Evolutionary conservation across 2,113 vertebrate species (phyloP).

Genomic region (Spizaetus ornatus): DNA sequence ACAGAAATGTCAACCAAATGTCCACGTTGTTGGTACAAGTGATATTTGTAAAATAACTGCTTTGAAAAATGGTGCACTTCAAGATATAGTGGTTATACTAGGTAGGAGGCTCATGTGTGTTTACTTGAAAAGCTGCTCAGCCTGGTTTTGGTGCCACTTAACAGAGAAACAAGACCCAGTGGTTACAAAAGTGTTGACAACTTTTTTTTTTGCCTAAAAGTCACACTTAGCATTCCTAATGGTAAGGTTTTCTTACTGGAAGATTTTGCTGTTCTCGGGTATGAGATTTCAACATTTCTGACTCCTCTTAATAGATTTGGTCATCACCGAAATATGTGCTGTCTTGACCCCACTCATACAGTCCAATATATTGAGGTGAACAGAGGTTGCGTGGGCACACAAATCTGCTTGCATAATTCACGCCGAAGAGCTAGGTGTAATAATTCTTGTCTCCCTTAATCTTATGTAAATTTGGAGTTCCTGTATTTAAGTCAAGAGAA

Average conservation of each 20-base stretch:
- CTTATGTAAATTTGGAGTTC: not conserved
- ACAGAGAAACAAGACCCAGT: not conserved
- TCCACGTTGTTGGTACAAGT: not conserved
- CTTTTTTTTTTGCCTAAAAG: not conserved
- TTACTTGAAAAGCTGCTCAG: not conserved
- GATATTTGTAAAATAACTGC: not conserved
- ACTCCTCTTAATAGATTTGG: too few relatives aligned
- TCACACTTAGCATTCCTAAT: not conserved
- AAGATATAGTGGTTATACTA: not conserved
- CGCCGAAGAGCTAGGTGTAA: not conserved
- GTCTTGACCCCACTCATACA: not conserved
- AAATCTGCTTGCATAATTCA: not conserved
- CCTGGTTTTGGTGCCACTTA: not conserved
- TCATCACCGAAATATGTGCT: not conserved
- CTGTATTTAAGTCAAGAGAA: not conserved
- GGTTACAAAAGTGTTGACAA: not conserved
- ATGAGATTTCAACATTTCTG: not conserved
- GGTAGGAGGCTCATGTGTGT: fast-evolving
- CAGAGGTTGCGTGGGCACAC: not conserved
- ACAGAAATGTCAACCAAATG: not conserved
- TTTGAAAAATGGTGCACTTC: not conserved
- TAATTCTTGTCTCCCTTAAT: not conserved
- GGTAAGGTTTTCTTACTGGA: not conserved
- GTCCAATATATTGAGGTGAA: not conserved
- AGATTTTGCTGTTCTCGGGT: not conserved